Base-by-base conservation (phyloP, 2,888 invertebrate species). In the Rhaphigaster nebulosa region DNA sequence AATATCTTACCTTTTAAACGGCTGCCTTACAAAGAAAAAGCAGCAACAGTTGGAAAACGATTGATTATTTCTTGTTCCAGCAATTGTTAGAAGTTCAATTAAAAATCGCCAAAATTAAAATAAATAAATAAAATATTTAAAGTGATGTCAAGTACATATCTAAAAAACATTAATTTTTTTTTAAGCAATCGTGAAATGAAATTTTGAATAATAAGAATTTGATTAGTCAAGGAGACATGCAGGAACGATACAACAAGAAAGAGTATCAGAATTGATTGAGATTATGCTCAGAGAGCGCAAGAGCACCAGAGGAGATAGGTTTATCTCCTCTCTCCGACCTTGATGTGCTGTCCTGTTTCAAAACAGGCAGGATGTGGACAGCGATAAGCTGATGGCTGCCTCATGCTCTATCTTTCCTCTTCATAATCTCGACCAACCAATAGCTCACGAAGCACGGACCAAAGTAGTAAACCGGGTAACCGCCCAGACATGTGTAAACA, bases 361-460 rank as follows among this genome's bases (percentile, higher is more conserved):
- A 50, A 89, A 89, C 15, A 65, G 65, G 65, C 56, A 70, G 89
- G 88, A 88, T 87, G 56, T 88, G 88, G 88, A 88, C 88, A 88
- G 3, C 34, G 34, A 52, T 56, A 56, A 80, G 80, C 29, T n/a
- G 65, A 65, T 65, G 29, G 65, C 18, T 65, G 8, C 5, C 80
- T 26, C 80, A 80, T 80, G 80, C 41, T 41, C 80, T 80, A 80
- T 80, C 80, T 80, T 41, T 38, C 20, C 88, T 60, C 41, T 60
- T 70, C 38, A 45, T 52, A 87, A 60, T 70, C 41, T 70, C 89
- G 41, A 29, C 29, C 56, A 8, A 45, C 45, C 41, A 45, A 34
- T 52, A 54, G 54, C 29, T 13, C 41, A 23, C 26, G 12, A 41
- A 80, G 38, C 80, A 80, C 76, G 76, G 76, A 76, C 76, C n/a